These are phyloP conservation scores for Aepyceros melampus DNA, from an alignment of 2,113 vertebrate species.

Conservation along the genomic window DNA sequence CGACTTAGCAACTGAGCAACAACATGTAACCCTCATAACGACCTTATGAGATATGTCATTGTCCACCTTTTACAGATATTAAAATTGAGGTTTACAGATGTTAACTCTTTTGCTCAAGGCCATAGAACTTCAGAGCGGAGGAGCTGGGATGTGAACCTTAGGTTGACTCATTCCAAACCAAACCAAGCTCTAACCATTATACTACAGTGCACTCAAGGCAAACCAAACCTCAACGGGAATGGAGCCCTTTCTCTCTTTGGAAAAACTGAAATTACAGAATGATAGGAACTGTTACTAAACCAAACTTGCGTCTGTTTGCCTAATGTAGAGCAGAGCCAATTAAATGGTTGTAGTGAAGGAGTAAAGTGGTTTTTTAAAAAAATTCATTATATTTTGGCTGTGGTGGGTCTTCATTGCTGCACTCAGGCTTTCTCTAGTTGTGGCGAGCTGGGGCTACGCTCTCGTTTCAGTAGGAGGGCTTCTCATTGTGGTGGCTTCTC, in stretches of 20 bases:
- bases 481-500: neutral
- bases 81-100: neutral
- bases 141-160: neutral
- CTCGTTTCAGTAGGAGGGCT: neutral
- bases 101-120: neutral
- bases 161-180: neutral
- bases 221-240: neutral
- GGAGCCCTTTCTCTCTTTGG: neutral
- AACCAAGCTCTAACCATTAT: neutral
- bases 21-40: neutral
- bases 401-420: neutral
- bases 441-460: accelerated
- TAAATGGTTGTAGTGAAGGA: neutral
- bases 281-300: neutral
- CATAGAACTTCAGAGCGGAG: neutral
- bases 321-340: neutral
- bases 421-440: neutral
- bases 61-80: neutral
- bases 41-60: neutral
- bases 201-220: neutral
- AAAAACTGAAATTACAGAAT: neutral
- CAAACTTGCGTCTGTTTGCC: neutral
- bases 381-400: neutral
- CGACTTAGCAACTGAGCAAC: accelerated
- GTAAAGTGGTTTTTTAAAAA: too few relatives aligned